Base-by-base conservation (phyloP, 1,140 invertebrate species). In the Meloidogyne floridensis region DNA sequence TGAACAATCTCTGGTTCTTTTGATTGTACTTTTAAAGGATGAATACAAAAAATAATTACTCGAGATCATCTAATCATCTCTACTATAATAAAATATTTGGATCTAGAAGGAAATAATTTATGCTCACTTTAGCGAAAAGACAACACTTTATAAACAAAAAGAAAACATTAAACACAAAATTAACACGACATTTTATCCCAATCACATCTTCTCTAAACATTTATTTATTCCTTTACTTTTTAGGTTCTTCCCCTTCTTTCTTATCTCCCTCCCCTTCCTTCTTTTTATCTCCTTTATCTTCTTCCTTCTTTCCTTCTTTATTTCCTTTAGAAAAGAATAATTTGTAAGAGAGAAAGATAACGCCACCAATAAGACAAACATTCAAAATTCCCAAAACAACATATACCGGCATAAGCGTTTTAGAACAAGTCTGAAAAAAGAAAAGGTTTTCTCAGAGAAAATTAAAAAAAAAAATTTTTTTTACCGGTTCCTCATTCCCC, bases 221-320 rank as follows among this genome's bases (percentile, higher is more conserved):
- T 75, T 18, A 9, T 6, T 8, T 54, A 47, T 18, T 75, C 32
- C 9, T 42, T 75, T 75, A 47, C 72, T 47, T 47, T 47, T 47
- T 73, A 13, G 42, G 11, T 47, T 75, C 18, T 32, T 53, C 42
- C 3, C 11, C 3, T 75, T 32, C 74, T 11, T 75, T 47, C 51
- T 65, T 15, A 65, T 65, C 47, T 47, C 32, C 32, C 2, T 32
- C 32, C 32, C 32, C 56, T 15, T 59, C 56, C 13, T 59, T 59
- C 5, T 76, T 75, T 15, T 59, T 53, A 54, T 53, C 43, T 53
- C 11, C 65, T 76, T 76, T 76, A 15, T 20, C 20, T 76, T 65
- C 43, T 43, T 18, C 15, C 0, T 32, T 51, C 2, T 74, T n/a
- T 42, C 7, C n/a, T 59, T 77, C 56, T 15, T 51, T 59, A 56